Evolutionary conservation across 2,113 vertebrate species (phyloP).

Genomic region (Podilymbus podiceps): DNA sequence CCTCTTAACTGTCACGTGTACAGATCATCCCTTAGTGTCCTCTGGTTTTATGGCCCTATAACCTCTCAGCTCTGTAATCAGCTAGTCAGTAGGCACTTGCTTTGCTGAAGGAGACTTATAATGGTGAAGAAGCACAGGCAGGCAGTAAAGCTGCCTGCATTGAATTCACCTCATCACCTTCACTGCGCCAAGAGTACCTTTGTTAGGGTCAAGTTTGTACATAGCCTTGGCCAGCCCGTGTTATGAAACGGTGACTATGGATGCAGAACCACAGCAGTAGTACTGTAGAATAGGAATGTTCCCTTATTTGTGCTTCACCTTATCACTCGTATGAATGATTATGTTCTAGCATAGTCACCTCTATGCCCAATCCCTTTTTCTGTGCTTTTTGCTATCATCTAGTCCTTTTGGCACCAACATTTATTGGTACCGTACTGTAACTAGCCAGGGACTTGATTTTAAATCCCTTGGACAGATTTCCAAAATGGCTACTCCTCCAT

Average conservation of each 20-base stretch:
- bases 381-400: not conserved
- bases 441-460: not conserved
- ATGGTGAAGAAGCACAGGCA: not conserved
- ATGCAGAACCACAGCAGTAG: not conserved
- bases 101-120: not conserved
- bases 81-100: not conserved
- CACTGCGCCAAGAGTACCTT: not conserved
- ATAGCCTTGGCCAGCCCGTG: not conserved
- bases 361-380: not conserved
- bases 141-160: not conserved
- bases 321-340: not conserved
- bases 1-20: not conserved
- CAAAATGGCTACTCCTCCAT: not conserved
- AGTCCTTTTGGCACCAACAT: not conserved
- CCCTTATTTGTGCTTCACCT: not conserved
- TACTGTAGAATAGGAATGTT: not conserved
- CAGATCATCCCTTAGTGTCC: not conserved
- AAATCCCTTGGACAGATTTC: not conserved
- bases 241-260: not conserved
- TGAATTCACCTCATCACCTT: not conserved
- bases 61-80: not conserved
- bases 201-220: not conserved
- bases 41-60: constrained; percentile 9
- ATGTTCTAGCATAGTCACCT: not conserved
- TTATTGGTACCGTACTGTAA: not conserved